phyloP scores from a whole-genome alignment of 2,888 invertebrate species.

The Melinaea menophilus region DNA sequence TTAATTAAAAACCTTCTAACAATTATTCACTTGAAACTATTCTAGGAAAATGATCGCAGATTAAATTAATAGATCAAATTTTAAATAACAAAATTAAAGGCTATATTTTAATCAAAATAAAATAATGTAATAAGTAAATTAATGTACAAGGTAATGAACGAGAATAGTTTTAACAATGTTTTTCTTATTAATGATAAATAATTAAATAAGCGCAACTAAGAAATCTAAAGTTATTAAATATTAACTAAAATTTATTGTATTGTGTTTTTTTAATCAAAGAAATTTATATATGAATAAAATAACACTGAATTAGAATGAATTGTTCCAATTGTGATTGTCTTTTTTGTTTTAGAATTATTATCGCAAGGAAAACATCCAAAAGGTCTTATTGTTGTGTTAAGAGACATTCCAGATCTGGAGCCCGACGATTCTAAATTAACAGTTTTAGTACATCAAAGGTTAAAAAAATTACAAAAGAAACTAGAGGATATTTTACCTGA shows the following conservation, averaged over 20 bases:
- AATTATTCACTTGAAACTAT: too few relatives aligned
- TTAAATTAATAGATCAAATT: too few relatives aligned
- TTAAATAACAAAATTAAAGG: too few relatives aligned
- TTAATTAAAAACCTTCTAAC: too few relatives aligned
- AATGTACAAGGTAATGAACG: too few relatives aligned
- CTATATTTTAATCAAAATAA: not conserved
- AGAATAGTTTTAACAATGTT: too few relatives aligned
- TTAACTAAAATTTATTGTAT: too few relatives aligned
- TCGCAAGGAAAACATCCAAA: slow-evolving; percentile 61
- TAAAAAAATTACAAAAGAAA: slow-evolving; percentile 60
- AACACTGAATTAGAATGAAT: not conserved
- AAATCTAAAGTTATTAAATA: too few relatives aligned
- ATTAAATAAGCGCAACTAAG: too few relatives aligned
- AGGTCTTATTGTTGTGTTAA: slow-evolving; percentile 66
- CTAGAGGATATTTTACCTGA: slow-evolving; percentile 66
- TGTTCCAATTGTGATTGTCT: not conserved
- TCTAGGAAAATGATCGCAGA: too few relatives aligned
- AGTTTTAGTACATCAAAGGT: slow-evolving; percentile 55
- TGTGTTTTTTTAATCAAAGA: too few relatives aligned
- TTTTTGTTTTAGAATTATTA: slow-evolving; percentile 55
- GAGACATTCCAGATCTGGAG: slow-evolving; percentile 61
- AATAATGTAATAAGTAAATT: not conserved
- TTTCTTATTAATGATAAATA: too few relatives aligned
- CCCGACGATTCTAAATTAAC: slow-evolving; percentile 60
- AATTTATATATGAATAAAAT: not conserved